phyloP scores from a whole-genome alignment of 1,140 invertebrate genomes.

The Subanguina moxae region DNA sequence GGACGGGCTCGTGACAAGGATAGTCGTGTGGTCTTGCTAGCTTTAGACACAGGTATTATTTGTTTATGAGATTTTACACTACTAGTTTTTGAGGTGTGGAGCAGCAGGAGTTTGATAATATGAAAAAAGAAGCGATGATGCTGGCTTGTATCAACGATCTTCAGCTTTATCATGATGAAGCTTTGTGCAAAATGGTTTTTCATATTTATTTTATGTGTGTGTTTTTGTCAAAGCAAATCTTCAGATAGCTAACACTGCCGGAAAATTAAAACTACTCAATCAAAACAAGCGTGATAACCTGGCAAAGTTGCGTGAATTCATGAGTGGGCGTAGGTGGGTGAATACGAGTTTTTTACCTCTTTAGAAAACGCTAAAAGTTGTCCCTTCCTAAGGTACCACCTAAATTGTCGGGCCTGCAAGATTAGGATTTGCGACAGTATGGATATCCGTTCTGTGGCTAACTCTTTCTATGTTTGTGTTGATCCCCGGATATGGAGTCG shows the following conservation, averaged over 20 bases:
- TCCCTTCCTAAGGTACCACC: conserved; percentile 12
- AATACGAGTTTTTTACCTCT: background rate
- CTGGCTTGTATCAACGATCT: conserved; percentile 22
- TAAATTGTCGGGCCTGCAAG: conserved; percentile 22
- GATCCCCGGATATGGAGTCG: conserved; percentile 25
- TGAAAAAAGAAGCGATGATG: conserved; percentile 40
- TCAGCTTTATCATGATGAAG: conserved; percentile 15
- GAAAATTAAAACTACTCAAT: background rate
- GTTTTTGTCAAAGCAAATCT: background rate
- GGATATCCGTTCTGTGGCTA: conserved; percentile 22
- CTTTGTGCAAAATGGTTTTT: conserved; percentile 16
- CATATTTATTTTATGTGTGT: background rate
- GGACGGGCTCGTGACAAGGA: conserved; percentile 49
- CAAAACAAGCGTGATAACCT: conserved; percentile 7
- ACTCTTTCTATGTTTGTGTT: conserved; percentile 26
- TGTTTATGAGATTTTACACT: too few species aligned
- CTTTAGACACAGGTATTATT: conserved; percentile 32
- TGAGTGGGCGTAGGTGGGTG: conserved; percentile 8
- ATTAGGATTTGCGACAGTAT: conserved; percentile 22
- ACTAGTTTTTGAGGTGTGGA: too few species aligned
- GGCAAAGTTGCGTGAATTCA: background rate
- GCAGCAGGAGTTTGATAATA: conserved; percentile 40
- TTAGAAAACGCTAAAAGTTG: conserved; percentile 6
- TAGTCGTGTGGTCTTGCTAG: conserved; percentile 34
- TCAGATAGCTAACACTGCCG: conserved; percentile 17